Evolutionary conservation across 2,888 invertebrate species (phyloP).

Genomic region (Plebejus melissa): DNA sequence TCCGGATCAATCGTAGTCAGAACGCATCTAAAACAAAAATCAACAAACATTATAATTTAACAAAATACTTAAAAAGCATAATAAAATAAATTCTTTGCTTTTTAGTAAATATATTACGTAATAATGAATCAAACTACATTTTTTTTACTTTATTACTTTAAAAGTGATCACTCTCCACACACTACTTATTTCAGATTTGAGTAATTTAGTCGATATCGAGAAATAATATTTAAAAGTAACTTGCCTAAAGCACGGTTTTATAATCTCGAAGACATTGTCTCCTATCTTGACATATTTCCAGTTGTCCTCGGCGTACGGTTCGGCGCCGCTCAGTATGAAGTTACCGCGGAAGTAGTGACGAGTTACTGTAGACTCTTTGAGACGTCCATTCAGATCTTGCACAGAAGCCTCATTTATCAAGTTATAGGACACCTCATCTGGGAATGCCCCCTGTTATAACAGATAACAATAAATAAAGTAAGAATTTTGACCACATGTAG

Average conservation of each 20-base stretch:
- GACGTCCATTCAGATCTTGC: constrained; percentile 80
- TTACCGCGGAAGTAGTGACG: constrained; percentile 83
- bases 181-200: too few relatives aligned
- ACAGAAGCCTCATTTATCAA: constrained; percentile 83
- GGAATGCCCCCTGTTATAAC: constrained; percentile 76
- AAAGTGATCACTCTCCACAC: too few relatives aligned
- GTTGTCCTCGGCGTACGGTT: constrained; percentile 82
- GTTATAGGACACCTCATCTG: constrained; percentile 84
- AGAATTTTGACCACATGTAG: too few relatives aligned
- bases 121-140: too few relatives aligned
- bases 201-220: neutral
- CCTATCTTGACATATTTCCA: constrained; percentile 87
- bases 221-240: constrained; percentile 12
- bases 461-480: neutral
- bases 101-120: too few relatives aligned
- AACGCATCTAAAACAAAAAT: constrained; percentile 77
- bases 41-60: neutral
- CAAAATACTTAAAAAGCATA: too few relatives aligned
- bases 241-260: constrained; percentile 83
- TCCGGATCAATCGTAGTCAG: constrained; percentile 84
- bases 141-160: too few relatives aligned
- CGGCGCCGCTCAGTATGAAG: constrained; percentile 80
- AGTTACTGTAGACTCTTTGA: constrained; percentile 68
- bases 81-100: too few relatives aligned
- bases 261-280: constrained; percentile 79